A percentile compares a stretch with the other conserved stretches of the same genome.
Evolutionary conservation across 1,140 invertebrate genomes (phyloP).

Genomic region (Orussus abietinus): DNA sequence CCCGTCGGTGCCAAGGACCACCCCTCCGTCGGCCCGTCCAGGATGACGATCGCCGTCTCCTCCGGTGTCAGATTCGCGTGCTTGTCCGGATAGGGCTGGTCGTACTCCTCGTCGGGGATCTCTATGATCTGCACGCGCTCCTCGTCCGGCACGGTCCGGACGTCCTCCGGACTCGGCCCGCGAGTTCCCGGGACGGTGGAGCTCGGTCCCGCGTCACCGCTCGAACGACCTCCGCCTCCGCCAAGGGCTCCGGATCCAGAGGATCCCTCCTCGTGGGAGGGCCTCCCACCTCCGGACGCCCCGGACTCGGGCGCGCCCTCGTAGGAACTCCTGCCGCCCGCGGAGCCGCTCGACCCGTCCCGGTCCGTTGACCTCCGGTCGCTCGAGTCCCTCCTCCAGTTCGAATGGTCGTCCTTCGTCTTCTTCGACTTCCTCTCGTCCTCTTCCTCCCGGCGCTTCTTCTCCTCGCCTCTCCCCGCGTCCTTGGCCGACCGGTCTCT

Average conservation of each 20-base stretch:
- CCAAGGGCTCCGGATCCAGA: too few species aligned
- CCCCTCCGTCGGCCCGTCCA: too few species aligned
- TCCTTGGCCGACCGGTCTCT: constrained; percentile 3
- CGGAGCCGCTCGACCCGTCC: constrained; percentile 50
- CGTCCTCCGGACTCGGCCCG: too few species aligned
- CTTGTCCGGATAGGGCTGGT: constrained; percentile 39
- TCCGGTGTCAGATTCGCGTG: constrained; percentile 33
- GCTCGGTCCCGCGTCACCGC: too few species aligned
- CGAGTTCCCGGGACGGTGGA: constrained; percentile 4
- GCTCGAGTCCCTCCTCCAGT: constrained; percentile 42
- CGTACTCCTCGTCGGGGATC: constrained; percentile 45
- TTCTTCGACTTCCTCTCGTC: constrained; percentile 48
- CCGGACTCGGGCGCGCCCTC: too few species aligned
- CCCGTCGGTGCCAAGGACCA: too few species aligned
- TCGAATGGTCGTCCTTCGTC: constrained; percentile 47
- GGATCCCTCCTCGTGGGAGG: too few species aligned
- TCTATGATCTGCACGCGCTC: constrained; percentile 51
- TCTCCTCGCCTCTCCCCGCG: constrained; percentile 40
- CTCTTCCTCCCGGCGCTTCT: constrained; percentile 41
- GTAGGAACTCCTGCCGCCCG: constrained; percentile 41
- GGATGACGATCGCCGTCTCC: constrained; percentile 37
- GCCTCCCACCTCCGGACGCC: too few species aligned
- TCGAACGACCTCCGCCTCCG: too few species aligned
- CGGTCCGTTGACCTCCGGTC: constrained; percentile 49
- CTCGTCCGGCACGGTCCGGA: constrained; percentile 39